phyloP scores from a whole-genome alignment of 2,113 vertebrate species.

The Pterocles gutturalis region DNA sequence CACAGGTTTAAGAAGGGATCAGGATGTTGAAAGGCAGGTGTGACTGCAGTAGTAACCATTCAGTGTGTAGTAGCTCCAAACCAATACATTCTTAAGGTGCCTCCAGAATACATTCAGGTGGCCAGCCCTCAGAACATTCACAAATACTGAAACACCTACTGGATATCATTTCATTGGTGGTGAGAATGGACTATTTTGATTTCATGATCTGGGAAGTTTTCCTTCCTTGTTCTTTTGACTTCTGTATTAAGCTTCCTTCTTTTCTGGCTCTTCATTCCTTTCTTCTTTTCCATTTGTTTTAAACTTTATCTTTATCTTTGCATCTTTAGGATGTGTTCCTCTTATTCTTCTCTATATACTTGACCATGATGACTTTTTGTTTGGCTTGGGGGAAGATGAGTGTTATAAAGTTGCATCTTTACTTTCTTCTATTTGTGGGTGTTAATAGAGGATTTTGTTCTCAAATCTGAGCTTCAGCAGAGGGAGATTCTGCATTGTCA shows the following conservation, averaged over 20 bases:
- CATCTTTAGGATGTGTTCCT: background rate
- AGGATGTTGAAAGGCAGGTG: background rate
- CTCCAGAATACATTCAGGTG: background rate
- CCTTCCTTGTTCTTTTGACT: background rate
- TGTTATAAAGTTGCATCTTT: background rate
- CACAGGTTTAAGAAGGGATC: background rate
- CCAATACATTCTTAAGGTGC: background rate
- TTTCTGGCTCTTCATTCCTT: background rate
- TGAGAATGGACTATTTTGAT: background rate
- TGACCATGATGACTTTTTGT: background rate
- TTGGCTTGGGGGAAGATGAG: background rate
- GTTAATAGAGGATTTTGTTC: background rate
- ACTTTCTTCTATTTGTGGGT: background rate
- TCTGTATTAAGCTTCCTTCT: background rate
- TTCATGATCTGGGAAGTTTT: background rate
- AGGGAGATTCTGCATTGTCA: background rate
- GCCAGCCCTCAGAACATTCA: background rate
- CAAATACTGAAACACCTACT: background rate
- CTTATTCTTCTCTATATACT: background rate
- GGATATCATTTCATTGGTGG: background rate
- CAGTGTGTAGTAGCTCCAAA: background rate
- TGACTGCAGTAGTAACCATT: background rate
- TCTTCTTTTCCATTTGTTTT: background rate
- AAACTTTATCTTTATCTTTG: background rate
- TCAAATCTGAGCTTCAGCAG: background rate